Evolutionary conservation across 2,888 invertebrate species (phyloP).

Genomic region (Eretmocerus hayati): DNA sequence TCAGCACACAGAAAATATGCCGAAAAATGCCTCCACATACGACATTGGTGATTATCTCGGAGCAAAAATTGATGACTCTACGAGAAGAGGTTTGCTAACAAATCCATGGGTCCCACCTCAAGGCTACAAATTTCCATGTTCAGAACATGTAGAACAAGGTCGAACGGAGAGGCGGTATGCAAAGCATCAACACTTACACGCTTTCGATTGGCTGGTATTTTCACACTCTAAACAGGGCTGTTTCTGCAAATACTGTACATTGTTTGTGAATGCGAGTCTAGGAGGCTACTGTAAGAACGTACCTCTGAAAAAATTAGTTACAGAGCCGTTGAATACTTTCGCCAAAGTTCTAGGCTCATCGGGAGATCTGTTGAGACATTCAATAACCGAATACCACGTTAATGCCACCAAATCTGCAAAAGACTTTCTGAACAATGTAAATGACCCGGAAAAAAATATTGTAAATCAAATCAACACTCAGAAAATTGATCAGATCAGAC

Average conservation of each 20-base stretch:
- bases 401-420: neutral
- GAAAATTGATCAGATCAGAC: neutral
- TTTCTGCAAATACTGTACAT: slow-evolving; percentile 5
- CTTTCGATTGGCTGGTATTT: slow-evolving; percentile 1
- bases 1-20: too few species aligned
- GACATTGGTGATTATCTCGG: neutral
- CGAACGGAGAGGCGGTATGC: neutral
- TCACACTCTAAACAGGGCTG: neutral
- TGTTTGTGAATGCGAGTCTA: neutral
- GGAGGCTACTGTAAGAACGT: neutral
- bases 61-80: neutral
- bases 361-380: neutral
- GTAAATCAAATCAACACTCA: neutral
- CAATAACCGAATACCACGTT: neutral
- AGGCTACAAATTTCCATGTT: neutral
- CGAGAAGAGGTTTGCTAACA: neutral
- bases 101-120: neutral
- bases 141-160: neutral
- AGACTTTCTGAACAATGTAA: slow-evolving; percentile 1
- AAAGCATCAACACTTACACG: neutral
- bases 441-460: neutral
- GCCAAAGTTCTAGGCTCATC: neutral
- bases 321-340: neutral
- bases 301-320: slow-evolving; percentile 1
- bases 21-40: neutral